Conservation (phyloP, 2,888 invertebrate genomes). For the Eupithecia subfuscata region DNA sequence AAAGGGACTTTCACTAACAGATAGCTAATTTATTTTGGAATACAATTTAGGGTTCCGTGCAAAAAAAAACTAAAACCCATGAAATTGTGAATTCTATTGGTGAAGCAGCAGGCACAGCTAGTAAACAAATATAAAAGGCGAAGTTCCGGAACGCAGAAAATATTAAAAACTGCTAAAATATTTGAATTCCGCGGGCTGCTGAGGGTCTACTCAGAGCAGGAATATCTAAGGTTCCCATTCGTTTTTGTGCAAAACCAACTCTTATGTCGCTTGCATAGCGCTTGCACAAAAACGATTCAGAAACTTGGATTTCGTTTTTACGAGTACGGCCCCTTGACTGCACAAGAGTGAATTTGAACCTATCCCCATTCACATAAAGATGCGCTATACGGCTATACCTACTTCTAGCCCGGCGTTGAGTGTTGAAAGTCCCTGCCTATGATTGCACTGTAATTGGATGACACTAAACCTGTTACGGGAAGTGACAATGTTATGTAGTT, state of each 20-base stretch:
- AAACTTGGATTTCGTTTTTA: no score
- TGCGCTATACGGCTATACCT: background rate
- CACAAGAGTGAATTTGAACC: background rate
- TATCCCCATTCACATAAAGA: background rate
- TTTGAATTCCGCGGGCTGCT: no score
- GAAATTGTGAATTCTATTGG: background rate
- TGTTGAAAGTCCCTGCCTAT: background rate
- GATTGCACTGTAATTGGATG: constrained; percentile 9
- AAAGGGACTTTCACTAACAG: background rate
- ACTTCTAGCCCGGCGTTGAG: background rate
- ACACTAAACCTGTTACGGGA: constrained; percentile 6
- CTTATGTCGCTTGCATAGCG: no score
- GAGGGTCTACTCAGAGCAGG: no score
- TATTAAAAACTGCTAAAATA: no score
- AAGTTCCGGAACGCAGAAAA: no score
- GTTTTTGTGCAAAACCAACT: no score
- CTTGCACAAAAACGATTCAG: no score
- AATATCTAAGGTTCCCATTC: no score
- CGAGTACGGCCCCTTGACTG: background rate
- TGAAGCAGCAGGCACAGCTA: background rate
- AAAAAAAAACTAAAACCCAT: no score
- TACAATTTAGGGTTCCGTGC: no score
- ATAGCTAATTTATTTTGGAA: no score
- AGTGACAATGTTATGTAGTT: background rate
- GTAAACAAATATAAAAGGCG: background rate